Evolutionary conservation across 2,113 vertebrate species (phyloP).

Genomic region (Alaudala cheleensis): DNA sequence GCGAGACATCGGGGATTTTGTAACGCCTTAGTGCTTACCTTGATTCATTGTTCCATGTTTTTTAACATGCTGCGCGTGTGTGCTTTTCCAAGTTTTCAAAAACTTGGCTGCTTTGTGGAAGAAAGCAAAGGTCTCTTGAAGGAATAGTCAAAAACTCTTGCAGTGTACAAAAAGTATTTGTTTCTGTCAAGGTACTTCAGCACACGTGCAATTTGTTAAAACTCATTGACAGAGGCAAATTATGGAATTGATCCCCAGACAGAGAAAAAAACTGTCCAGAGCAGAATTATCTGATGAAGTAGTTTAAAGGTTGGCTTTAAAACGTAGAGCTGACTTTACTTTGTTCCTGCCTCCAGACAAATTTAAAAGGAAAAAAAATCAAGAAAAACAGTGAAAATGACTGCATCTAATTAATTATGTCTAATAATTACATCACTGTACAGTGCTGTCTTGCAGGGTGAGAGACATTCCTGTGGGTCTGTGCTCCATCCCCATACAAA

Average conservation of each 20-base stretch:
- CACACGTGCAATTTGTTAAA: not conserved
- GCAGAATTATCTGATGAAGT: not conserved
- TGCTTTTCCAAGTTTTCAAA: not conserved
- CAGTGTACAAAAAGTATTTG: not conserved
- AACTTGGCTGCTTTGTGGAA: not conserved
- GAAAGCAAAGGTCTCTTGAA: not conserved
- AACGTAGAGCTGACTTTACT: not conserved
- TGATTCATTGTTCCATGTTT: accelerated
- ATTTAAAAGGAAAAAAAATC: not conserved
- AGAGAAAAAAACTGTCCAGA: not conserved
- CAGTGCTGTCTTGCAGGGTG: not conserved
- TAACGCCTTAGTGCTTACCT: accelerated
- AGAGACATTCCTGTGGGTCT: not conserved
- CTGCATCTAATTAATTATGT: not conserved
- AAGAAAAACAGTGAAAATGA: not conserved
- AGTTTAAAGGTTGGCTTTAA: slow-evolving; percentile 3
- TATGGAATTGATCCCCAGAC: not conserved
- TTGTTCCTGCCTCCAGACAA: not conserved
- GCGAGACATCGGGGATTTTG: accelerated
- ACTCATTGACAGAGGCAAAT: not conserved
- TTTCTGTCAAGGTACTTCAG: not conserved
- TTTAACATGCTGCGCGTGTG: accelerated
- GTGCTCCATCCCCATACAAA: not conserved
- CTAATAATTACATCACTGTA: not conserved
- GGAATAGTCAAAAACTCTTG: not conserved